These are phyloP conservation scores for Helleia helle DNA, from an alignment of 2,888 invertebrate genomes.

Conservation along the genomic window DNA sequence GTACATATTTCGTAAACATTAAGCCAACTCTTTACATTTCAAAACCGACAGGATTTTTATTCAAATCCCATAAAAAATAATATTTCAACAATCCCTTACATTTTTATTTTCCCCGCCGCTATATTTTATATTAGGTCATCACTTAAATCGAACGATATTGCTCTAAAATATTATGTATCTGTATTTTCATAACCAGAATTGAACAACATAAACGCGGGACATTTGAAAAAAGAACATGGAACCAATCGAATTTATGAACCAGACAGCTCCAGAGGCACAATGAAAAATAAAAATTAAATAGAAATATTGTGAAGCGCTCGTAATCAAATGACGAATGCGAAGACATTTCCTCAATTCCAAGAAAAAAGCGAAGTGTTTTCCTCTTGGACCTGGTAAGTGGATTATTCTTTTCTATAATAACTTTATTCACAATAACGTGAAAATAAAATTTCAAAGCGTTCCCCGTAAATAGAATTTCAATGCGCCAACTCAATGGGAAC, in stretches of 20 bases:
- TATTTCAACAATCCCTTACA: background rate
- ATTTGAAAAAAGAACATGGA: constrained; percentile 10
- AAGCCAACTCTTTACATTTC: no score
- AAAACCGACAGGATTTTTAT: no score
- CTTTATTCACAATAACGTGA: constrained; percentile 57
- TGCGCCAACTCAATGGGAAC: constrained; percentile 20
- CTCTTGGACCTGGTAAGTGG: constrained; percentile 45
- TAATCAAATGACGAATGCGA: constrained; percentile 55
- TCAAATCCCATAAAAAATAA: constrained; percentile 1
- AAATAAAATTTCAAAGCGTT: constrained; percentile 34
- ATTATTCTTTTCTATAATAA: constrained; percentile 67
- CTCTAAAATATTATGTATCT: constrained; percentile 1
- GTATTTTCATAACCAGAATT: constrained; percentile 3
- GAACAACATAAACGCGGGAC: constrained; percentile 14
- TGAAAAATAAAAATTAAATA: constrained; percentile 63
- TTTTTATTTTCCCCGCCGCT: background rate
- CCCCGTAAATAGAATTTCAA: constrained; percentile 27
- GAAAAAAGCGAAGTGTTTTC: constrained; percentile 36
- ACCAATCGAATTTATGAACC: constrained; percentile 38
- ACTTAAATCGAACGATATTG: constrained; percentile 1
- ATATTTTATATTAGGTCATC: constrained; percentile 6
- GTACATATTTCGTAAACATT: no score
- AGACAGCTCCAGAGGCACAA: constrained; percentile 38
- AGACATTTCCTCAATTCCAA: constrained; percentile 33
- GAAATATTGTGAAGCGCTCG: constrained; percentile 59